Percentiles rank a stretch among this genome's conserved stretches.
phyloP scores from a whole-genome alignment of 2,888 invertebrate species.

The Andrena chrysosceles region DNA sequence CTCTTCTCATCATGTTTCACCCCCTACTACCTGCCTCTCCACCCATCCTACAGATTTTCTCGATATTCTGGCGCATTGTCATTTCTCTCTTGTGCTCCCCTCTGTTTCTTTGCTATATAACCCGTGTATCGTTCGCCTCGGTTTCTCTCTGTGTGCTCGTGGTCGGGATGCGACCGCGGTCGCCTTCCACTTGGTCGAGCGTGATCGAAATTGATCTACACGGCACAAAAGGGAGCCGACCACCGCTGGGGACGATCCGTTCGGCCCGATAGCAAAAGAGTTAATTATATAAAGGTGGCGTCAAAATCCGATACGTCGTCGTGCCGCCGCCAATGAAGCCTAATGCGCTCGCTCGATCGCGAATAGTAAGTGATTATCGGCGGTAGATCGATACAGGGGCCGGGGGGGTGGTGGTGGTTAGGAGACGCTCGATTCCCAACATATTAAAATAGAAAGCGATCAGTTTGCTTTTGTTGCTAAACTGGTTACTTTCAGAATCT shows the following conservation, averaged over 20 bases:
- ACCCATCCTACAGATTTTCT: neutral
- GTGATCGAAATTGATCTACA: slow-evolving; percentile 79
- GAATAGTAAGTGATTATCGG: slow-evolving; percentile 38
- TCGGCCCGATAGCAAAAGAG: slow-evolving; percentile 75
- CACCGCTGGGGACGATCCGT: slow-evolving; percentile 49
- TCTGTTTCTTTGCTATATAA: neutral
- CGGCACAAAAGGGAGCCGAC: slow-evolving; percentile 75
- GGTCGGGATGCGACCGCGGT: slow-evolving; percentile 61
- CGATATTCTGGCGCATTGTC: slow-evolving; percentile 26
- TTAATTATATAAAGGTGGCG: slow-evolving; percentile 80
- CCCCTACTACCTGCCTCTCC: neutral
- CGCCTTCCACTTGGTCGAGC: slow-evolving; percentile 80
- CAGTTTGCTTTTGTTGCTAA: slow-evolving; percentile 11
- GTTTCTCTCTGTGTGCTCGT: slow-evolving; percentile 1
- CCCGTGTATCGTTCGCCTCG: slow-evolving; percentile 19
- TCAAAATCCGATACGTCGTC: slow-evolving; percentile 71
- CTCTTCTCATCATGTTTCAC: neutral
- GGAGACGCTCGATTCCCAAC: slow-evolving; percentile 25
- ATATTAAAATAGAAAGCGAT: slow-evolving; percentile 32
- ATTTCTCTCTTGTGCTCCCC: slow-evolving; percentile 21
- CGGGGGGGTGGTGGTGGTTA: neutral
- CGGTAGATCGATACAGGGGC: slow-evolving; percentile 25
- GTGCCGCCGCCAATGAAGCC: slow-evolving; percentile 41
- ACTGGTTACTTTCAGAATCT: neutral
- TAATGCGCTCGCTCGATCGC: slow-evolving; percentile 47